Conservation (phyloP, 2,888 invertebrate genomes). For the Thymelicus lineola region DNA sequence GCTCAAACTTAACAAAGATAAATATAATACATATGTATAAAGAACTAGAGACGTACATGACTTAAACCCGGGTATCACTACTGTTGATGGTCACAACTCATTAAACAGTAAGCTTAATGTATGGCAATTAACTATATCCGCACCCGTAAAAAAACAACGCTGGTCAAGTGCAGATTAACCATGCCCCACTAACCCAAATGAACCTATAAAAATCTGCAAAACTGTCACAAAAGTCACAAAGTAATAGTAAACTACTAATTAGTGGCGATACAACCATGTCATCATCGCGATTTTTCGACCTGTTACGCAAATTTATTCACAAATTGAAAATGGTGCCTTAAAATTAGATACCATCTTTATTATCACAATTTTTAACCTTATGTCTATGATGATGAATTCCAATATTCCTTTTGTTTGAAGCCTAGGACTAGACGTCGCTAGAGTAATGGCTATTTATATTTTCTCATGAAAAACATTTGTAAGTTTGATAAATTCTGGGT, state of each 20-base stretch:
- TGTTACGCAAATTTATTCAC: slow-evolving; percentile 1
- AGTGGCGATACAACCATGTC: background rate
- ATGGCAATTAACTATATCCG: too few species aligned
- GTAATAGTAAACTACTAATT: background rate
- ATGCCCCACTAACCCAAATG: background rate
- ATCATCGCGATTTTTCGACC: background rate
- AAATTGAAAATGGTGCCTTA: background rate
- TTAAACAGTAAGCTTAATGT: too few species aligned
- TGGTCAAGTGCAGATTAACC: background rate
- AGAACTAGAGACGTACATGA: too few species aligned
- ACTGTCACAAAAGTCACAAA: background rate
- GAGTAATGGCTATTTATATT: too few species aligned
- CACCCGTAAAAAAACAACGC: background rate
- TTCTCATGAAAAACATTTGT: too few species aligned
- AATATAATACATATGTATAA: too few species aligned
- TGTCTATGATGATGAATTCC: background rate
- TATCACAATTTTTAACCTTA: background rate
- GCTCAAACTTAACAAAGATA: too few species aligned
- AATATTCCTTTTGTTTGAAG: background rate
- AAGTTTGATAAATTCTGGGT: background rate
- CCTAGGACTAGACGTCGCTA: background rate
- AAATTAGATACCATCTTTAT: background rate
- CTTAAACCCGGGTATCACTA: too few species aligned
- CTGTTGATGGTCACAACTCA: too few species aligned
- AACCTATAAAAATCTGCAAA: background rate